phyloP scores from a whole-genome alignment of 2,113 vertebrate species.

The Lepus americanus region DNA sequence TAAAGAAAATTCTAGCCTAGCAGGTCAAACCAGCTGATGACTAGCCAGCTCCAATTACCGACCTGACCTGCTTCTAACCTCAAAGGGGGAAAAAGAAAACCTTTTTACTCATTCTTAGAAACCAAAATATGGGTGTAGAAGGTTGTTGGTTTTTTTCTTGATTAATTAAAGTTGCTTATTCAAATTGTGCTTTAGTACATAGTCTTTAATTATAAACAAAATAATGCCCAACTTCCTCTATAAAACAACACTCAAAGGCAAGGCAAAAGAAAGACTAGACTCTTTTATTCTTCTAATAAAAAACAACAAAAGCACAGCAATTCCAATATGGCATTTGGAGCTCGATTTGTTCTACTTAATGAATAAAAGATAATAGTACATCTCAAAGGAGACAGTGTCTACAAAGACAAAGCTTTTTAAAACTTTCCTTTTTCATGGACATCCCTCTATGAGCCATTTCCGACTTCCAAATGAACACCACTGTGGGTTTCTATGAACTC shows the following conservation, averaged over 20 bases:
- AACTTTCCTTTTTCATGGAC: neutral
- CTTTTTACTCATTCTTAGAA: conserved; percentile 81
- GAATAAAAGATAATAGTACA: conserved; percentile 76
- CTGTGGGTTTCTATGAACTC: neutral
- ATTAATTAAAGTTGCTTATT: conserved; percentile 85
- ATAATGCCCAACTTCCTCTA: conserved; percentile 80
- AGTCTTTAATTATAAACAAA: conserved; percentile 84
- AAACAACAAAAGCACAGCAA: conserved; percentile 73
- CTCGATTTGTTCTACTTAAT: conserved; percentile 72
- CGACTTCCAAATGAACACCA: conserved; percentile 29
- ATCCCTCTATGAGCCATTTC: conserved; percentile 37
- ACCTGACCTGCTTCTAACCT: conserved; percentile 85
- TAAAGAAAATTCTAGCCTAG: conserved; percentile 84
- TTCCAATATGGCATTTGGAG: conserved; percentile 68
- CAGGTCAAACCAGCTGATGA: conserved; percentile 85
- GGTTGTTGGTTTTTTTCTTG: conserved; percentile 65
- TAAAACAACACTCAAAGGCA: conserved; percentile 81
- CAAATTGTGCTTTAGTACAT: conserved; percentile 73
- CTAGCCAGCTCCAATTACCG: conserved; percentile 86
- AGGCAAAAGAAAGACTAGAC: conserved; percentile 76
- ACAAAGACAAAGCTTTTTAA: conserved; percentile 60
- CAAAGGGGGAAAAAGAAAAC: conserved; percentile 74
- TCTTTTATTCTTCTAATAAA: conserved; percentile 81
- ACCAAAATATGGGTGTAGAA: conserved; percentile 71
- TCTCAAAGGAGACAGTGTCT: conserved; percentile 78